A percentile compares a stretch with the other conserved stretches of the same genome.
phyloP scores from a whole-genome alignment of 1,140 invertebrate genomes.

The Akabosia matsudoensis region DNA sequence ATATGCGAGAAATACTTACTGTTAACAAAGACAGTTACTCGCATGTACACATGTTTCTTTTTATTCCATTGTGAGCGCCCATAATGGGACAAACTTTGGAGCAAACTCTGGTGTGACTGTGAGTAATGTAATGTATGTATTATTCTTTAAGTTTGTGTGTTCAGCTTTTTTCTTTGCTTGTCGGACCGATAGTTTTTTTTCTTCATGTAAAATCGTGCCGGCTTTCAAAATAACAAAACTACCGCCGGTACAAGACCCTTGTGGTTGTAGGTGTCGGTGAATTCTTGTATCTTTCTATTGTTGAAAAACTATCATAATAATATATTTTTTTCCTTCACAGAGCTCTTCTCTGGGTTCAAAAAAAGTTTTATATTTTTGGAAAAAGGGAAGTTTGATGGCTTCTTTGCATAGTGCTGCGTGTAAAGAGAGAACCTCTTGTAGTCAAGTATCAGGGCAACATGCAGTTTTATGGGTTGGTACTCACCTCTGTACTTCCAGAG shows the following conservation, averaged over 20 bases:
- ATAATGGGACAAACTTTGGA: slow-evolving; percentile 18
- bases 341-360: too few species aligned
- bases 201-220: background rate
- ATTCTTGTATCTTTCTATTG: background rate
- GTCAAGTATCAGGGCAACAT: background rate
- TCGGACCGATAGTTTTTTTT: background rate
- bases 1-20: background rate
- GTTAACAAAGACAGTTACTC: slow-evolving; percentile 6
- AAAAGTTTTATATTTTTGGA: background rate
- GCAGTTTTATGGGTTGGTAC: slow-evolving; percentile 9
- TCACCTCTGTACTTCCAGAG: slow-evolving; percentile 14
- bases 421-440: background rate
- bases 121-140: slow-evolving; percentile 19
- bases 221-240: background rate
- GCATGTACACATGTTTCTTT: slow-evolving; percentile 15
- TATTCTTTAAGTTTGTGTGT: slow-evolving; percentile 12
- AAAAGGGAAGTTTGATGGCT: background rate
- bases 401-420: background rate
- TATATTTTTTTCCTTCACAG: background rate
- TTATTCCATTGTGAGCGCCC: background rate
- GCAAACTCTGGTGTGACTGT: slow-evolving; percentile 19
- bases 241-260: background rate
- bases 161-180: background rate
- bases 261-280: background rate
- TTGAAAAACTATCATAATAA: slow-evolving; percentile 10